Base-by-base conservation (phyloP, 2,888 invertebrate genomes). In the Archaeoteleia sp. region DNA sequence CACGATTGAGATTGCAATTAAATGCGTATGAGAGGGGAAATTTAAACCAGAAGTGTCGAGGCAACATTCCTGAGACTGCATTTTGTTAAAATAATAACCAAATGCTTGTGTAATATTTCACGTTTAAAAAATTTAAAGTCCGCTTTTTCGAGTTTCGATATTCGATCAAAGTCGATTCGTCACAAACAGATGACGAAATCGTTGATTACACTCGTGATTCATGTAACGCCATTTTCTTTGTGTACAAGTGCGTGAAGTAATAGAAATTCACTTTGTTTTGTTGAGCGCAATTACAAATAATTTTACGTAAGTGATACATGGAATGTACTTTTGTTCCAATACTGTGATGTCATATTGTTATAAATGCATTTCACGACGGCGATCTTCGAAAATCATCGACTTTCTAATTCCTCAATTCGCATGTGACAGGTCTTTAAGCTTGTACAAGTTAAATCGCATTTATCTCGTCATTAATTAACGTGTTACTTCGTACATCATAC, bases 221-320 rank as follows among this genome's bases (percentile, higher is more conserved):
- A 73, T 75, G 70, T 74, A 76, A 75, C 78, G 78, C 78, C 78
- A 79, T 79, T 79, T 78, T 78, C 78, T 78, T 79, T 78, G 76
- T 78, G 78, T 78, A 74, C 72, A 76, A n/a, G n/a, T n/a, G 70
- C 67, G 70, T 67, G 67, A 74, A 73, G 66, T 71, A 74, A 58
- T 54, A 70, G 55, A 67, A 63, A 71, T 63, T 69, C 48, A 45
- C 63, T 45, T 68, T 67, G 69, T 74, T 66, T 58, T 27, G 66
- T 72, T 71, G 67, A 49, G 55, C 63, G 42, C 53, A 63, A 65
- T 69, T 67, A 60, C 62, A 68, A 71, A 71, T 75, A 74, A 71
- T 35, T 65, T 61, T 34, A 57, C 54, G 43, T 43, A 62, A 63
- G 53, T 69, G 42, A 15, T 43, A 39, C 32, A 55, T 34, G 5